Evolutionary conservation across 2,797 vertebrate species (phyloP).

Genomic region (Champsocephalus esox): DNA sequence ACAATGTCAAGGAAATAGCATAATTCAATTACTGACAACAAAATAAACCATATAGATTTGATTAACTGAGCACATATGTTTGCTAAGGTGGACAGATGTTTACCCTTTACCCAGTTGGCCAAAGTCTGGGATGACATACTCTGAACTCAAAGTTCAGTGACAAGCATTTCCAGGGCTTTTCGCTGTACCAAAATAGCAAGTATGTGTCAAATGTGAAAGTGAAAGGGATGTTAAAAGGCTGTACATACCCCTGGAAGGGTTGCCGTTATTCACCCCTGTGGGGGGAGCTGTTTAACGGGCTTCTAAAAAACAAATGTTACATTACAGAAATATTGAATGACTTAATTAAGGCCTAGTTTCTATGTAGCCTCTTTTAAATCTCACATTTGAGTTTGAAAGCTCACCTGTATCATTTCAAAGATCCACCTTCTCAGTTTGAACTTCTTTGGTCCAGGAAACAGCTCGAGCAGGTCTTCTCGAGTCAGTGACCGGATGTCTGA

Average conservation of each 20-base stretch:
- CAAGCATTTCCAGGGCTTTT: too few relatives aligned
- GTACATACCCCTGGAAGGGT: slow-evolving; percentile 28
- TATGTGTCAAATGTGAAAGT: not conserved
- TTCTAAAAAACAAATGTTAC: slow-evolving; percentile 27
- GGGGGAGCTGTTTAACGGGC: not conserved
- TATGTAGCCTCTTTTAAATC: not conserved
- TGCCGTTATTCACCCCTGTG: not conserved
- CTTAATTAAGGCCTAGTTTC: too few relatives aligned
- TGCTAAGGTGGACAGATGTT: too few relatives aligned
- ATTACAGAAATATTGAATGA: not conserved
- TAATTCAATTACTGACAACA: too few relatives aligned
- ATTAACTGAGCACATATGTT: too few relatives aligned
- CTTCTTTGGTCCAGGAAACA: not conserved
- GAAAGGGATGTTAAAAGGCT: not conserved
- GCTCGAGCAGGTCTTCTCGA: slow-evolving; percentile 19
- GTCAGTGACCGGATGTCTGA: slow-evolving; percentile 38
- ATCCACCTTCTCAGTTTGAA: slow-evolving; percentile 21
- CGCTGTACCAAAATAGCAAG: not conserved
- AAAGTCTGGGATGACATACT: too few relatives aligned
- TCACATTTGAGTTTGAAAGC: not conserved
- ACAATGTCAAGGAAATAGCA: too few relatives aligned
- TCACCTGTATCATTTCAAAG: slow-evolving; percentile 49
- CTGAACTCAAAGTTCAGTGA: too few relatives aligned
- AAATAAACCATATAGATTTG: too few relatives aligned
- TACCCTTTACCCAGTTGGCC: too few relatives aligned